Evolutionary conservation across 2,797 vertebrate genomes (phyloP).

Genomic region (Scarus forsteni): DNA sequence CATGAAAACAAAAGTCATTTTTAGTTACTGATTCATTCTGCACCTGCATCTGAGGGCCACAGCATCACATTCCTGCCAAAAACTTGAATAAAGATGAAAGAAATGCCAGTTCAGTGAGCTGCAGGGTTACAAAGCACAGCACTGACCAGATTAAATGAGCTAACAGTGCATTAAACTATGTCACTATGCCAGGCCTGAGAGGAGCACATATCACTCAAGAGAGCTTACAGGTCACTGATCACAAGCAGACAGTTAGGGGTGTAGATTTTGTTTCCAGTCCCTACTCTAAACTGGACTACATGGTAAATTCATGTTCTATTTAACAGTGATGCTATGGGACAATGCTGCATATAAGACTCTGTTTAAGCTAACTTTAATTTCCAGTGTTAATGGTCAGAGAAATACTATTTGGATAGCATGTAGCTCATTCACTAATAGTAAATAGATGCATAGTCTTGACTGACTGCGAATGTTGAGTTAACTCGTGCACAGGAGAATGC

Average conservation of each 20-base stretch:
- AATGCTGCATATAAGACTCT: background rate
- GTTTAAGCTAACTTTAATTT: background rate
- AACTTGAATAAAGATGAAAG: background rate
- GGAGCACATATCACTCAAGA: background rate
- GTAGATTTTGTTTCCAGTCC: background rate
- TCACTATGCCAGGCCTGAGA: conserved; percentile 13
- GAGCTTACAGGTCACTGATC: conserved; percentile 13
- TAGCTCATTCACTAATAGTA: conserved; percentile 6
- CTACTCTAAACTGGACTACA: too few species aligned
- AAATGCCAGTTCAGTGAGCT: conserved; percentile 8
- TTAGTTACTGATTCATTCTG: background rate
- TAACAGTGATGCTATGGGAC: background rate
- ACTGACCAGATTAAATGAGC: conserved; percentile 2
- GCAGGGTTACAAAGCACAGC: conserved; percentile 1
- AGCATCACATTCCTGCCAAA: background rate
- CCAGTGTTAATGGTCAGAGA: background rate
- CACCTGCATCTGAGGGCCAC: background rate
- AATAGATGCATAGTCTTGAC: conserved; percentile 23
- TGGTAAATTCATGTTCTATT: background rate
- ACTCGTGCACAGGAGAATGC: conserved; percentile 8
- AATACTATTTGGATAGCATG: background rate
- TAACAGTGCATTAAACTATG: conserved; percentile 6
- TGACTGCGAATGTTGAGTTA: conserved; percentile 22
- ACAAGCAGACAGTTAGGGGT: too few species aligned
- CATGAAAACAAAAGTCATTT: conserved; percentile 3